phyloP scores from a whole-genome alignment of 2,888 invertebrate species.

The Hermaeophaga mercurialis region DNA sequence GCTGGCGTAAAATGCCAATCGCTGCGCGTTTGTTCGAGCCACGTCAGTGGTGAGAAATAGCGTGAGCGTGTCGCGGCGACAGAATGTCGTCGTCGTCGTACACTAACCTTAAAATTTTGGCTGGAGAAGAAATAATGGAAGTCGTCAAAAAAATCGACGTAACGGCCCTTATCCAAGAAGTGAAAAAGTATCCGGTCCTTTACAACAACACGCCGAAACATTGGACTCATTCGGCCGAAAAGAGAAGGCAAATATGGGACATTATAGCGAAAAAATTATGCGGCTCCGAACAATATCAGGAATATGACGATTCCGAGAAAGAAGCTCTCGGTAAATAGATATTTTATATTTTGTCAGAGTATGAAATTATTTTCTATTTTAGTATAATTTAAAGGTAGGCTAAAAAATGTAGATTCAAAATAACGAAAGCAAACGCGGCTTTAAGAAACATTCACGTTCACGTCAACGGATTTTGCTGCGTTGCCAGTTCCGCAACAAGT shows the following conservation, averaged over 20 bases:
- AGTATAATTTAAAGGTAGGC: constrained; percentile 4
- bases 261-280: constrained; percentile 41
- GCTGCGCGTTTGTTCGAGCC: constrained; percentile 28
- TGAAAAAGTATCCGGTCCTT: constrained; percentile 43
- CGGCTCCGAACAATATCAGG: constrained; percentile 37
- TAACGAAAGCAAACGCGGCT: constrained; percentile 2
- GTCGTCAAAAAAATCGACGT: constrained; percentile 8
- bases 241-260: constrained; percentile 42
- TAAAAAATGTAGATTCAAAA: background rate
- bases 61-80: constrained; percentile 29
- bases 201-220: constrained; percentile 42
- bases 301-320: constrained; percentile 35
- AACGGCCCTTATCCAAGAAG: constrained; percentile 36
- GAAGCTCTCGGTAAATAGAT: constrained; percentile 42
- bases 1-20: constrained; percentile 20
- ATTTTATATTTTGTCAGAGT: background rate
- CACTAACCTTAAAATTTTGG: constrained; percentile 14
- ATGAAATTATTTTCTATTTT: background rate
- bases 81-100: constrained; percentile 23
- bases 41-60: constrained; percentile 31
- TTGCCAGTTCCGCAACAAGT: background rate
- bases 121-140: constrained; percentile 1
- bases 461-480: background rate
- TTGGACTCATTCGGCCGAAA: constrained; percentile 22
- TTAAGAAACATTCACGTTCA: background rate